These are phyloP conservation scores for Ascaphus truei DNA, from an alignment of 2,113 vertebrate species.

Conservation along the genomic window DNA sequence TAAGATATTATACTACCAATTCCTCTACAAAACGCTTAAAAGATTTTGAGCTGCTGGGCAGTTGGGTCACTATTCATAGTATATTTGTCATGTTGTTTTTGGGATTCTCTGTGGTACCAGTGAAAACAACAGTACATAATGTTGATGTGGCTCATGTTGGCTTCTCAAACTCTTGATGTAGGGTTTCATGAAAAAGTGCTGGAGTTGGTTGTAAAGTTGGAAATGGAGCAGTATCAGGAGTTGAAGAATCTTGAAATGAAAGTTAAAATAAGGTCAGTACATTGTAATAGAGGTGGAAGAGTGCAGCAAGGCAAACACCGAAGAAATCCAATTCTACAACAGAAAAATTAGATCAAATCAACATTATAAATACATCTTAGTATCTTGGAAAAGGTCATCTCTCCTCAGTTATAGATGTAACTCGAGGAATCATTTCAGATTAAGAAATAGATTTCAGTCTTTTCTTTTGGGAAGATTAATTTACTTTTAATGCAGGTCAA, in stretches of 20 bases:
- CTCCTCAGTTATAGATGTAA: background rate
- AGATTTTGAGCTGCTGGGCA: conserved; percentile 1
- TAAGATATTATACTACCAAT: background rate
- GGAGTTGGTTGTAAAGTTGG: too few species aligned
- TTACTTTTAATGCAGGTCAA: background rate
- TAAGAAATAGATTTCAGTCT: background rate
- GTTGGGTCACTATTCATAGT: background rate
- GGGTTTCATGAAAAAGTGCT: background rate
- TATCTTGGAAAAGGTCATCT: background rate
- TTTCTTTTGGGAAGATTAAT: conserved; percentile 1
- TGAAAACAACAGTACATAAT: background rate
- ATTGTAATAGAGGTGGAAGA: background rate
- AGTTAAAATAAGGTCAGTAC: background rate
- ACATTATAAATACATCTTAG: background rate
- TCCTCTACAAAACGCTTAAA: background rate
- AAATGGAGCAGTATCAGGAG: too few species aligned
- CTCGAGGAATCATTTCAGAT: background rate
- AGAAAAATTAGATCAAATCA: background rate
- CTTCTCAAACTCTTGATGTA: background rate
- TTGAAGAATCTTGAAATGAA: background rate
- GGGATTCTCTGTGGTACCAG: background rate
- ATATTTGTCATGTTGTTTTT: background rate
- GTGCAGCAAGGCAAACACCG: background rate
- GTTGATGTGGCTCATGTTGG: background rate
- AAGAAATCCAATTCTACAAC: background rate